These are phyloP conservation scores for Coregonus ussuriensis DNA, from an alignment of 2,797 vertebrate species.

Conservation along the genomic window DNA sequence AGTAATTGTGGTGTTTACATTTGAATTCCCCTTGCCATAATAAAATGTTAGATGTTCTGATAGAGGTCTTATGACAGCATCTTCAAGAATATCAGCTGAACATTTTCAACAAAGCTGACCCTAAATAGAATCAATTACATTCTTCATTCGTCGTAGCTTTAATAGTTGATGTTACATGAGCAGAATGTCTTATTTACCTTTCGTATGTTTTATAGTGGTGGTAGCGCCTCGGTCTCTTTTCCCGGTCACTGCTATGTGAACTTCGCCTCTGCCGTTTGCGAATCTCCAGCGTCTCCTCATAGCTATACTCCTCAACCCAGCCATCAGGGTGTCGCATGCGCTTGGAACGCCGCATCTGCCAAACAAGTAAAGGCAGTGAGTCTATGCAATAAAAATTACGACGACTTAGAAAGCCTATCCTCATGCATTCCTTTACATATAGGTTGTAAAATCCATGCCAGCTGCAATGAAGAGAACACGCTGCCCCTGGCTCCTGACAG, in stretches of 20 bases:
- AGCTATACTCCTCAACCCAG: constrained; percentile 77
- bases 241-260: constrained; percentile 74
- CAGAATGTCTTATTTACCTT: constrained; percentile 68
- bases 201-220: constrained; percentile 72
- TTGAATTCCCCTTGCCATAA: background rate
- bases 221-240: constrained; percentile 70
- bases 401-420: constrained; percentile 37
- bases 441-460: constrained; percentile 39
- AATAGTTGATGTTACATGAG: background rate
- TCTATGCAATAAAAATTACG: constrained; percentile 39
- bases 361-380: background rate
- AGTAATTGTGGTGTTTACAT: background rate
- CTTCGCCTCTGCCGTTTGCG: constrained; percentile 74
- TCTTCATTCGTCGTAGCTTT: background rate
- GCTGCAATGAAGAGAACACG: constrained; percentile 18
- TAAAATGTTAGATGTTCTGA: background rate
- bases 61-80: background rate
- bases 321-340: constrained; percentile 72
- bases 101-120: no score
- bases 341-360: constrained; percentile 80
- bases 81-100: no score
- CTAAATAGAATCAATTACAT: no score
- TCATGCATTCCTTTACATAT: constrained; percentile 18
- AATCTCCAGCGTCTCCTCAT: constrained; percentile 75
- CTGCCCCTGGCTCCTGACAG: background rate